Conservation (phyloP, 2,113 vertebrate genomes). For the Mirza zaza region DNA sequence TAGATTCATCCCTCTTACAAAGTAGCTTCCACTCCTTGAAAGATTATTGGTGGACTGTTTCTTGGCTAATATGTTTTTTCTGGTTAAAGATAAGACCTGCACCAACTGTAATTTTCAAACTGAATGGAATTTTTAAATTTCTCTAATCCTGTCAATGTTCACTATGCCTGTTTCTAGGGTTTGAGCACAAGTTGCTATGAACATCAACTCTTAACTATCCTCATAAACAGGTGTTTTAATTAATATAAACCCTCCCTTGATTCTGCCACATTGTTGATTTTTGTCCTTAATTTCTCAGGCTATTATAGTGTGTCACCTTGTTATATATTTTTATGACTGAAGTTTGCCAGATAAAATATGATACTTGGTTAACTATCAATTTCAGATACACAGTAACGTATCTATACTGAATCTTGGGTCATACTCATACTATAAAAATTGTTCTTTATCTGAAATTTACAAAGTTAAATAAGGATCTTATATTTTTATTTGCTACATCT, state of each 20-base stretch:
- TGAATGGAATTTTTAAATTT: slow-evolving; percentile 3
- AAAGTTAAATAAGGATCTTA: not conserved
- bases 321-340: not conserved
- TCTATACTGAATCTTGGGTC: not conserved
- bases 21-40: not conserved
- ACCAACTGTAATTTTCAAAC: not conserved
- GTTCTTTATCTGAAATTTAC: not conserved
- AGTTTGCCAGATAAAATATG: not conserved
- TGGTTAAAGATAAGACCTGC: not conserved
- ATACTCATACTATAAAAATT: not conserved
- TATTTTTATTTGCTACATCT: slow-evolving; percentile 18
- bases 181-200: not conserved
- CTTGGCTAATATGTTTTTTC: not conserved
- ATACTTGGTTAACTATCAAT: not conserved
- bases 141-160: not conserved
- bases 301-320: not conserved
- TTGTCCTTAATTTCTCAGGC: not conserved
- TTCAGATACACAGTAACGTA: not conserved
- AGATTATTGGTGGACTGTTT: not conserved
- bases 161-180: not conserved
- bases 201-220: not conserved
- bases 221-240: not conserved
- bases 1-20: not conserved
- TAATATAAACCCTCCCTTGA: not conserved
- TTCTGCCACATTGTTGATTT: not conserved